These are phyloP conservation scores for Dipodomys spectabilis DNA, from an alignment of 2,113 vertebrate genomes.

Conservation along the genomic window DNA sequence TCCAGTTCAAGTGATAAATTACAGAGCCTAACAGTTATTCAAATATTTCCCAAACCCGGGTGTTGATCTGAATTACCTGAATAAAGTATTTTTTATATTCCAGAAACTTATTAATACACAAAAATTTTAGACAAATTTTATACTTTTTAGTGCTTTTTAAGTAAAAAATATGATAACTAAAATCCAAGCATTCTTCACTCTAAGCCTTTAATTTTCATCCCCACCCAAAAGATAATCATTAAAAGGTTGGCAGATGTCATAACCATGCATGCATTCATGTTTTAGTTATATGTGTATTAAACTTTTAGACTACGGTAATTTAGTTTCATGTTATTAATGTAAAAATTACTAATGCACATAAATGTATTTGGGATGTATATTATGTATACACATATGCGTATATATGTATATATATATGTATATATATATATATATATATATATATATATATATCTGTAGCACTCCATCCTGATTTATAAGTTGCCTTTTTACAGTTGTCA, in stretches of 20 bases:
- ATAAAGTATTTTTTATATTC: background rate
- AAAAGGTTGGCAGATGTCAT: background rate
- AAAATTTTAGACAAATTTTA: no score
- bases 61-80: conserved; percentile 7
- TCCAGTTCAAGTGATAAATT: conserved; percentile 3
- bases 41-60: background rate
- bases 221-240: background rate
- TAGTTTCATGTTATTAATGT: background rate
- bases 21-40: background rate
- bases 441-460: background rate
- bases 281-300: background rate
- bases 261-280: background rate
- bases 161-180: background rate
- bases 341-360: background rate
- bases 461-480: no score
- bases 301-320: background rate
- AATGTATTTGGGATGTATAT: no score
- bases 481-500: no score
- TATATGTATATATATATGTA: no score
- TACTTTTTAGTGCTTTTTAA: background rate
- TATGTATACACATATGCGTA: no score
- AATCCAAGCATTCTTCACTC: background rate
- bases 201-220: background rate
- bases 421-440: no score
- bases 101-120: no score